Evolutionary conservation across 1,140 invertebrate genomes (phyloP), one percentile per base, ranked within the genome.

Genomic region (Ephestia elutella): DNA sequence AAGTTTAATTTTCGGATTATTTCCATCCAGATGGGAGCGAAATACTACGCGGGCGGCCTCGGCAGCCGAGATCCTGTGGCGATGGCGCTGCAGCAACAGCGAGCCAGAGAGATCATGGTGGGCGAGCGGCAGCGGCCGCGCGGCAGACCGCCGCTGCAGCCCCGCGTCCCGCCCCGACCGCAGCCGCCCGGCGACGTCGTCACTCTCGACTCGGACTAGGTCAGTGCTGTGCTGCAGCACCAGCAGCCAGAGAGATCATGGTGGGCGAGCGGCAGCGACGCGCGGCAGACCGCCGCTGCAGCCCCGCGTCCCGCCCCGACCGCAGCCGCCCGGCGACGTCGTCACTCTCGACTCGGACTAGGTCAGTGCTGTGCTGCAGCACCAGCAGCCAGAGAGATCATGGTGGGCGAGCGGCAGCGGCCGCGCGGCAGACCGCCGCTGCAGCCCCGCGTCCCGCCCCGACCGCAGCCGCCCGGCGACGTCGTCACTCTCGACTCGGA

Each of bases 41-140:
- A 89, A 73, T 86, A 80, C 75, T 89, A 89, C 76, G 83, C 87
- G 19, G 87, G 88, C 57, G 88, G 88, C 2, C 78, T 89, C 13
- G 88, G 88, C 65, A 88, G 85, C 63, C 85, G 88, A 56, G 88
- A 89, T 71, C 86, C 87, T 18, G 76, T 87, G 49, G 85, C 84
- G 56, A 89, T 89, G 86, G 82, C 83, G 56, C 66, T 87, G 50
- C 80, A 88, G 73, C 85, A 89, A 68, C 83, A 86, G 68, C 74
- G 77, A 0, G 82, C 86, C 66, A 71, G 86, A 3, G 86, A 86
- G 68, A 80, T 89, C 68, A 74, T 89, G 73, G 63, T 86, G 55
- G 77, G 69, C 57, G 73, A 75, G 58, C 54, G 76, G 25, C 50
- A 49, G 57, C 49, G 49, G 48, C 53, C 63, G 63, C 60, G 60